Evolutionary conservation across 1,140 invertebrate species (phyloP), one percentile per base, ranked within the genome.

Genomic region (Drosophila ambigua): DNA sequence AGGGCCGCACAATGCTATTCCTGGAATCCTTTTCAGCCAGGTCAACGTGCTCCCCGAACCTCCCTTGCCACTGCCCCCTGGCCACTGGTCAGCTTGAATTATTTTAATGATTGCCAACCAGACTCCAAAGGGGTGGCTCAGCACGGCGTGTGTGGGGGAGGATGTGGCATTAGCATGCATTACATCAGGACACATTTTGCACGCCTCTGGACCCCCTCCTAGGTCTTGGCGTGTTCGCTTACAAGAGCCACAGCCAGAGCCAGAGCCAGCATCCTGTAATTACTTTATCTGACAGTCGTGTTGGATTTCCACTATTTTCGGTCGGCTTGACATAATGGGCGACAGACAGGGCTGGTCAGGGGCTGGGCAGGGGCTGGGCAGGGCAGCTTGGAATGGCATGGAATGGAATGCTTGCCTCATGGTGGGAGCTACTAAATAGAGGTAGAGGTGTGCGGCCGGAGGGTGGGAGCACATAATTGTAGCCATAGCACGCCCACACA

Each of bases 261-360:
- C 24, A 49, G 35, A 16, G 35, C 28, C 59, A 71, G 72, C 77
- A 76, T 60, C 62, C 67, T 78, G 79, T 83, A 83, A 82, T 82
- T 82, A 82, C 78, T 81, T 81, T 62, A 81, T 81, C 78, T 71
- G 48, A 61, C 46, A 60, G 58, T 77, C 79, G 60, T 82, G 63
- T 82, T 68, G 74, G 79, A 82, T 82, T 82, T 73, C 74, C 73
- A 81, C 72, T 73, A 82, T 82, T 82, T 82, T 78, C 68, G 79
- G 62, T 46, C 55, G 49, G 63, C 57, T 73, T 65, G 53, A 59
- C 79, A 73, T 63, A 49, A 72, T 67, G 59, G 52, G 39, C 39
- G 50, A 8, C 48, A 41, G 11, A 39, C 44, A 35, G 39, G 7
- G 16, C 16, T 16, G 16, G 16, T 16, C 16, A 0, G 16, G 16